Percentiles rank a stretch among this genome's conserved stretches.
Evolutionary conservation across 2,113 vertebrate genomes (phyloP).

Genomic region (Zapornia atra): DNA sequence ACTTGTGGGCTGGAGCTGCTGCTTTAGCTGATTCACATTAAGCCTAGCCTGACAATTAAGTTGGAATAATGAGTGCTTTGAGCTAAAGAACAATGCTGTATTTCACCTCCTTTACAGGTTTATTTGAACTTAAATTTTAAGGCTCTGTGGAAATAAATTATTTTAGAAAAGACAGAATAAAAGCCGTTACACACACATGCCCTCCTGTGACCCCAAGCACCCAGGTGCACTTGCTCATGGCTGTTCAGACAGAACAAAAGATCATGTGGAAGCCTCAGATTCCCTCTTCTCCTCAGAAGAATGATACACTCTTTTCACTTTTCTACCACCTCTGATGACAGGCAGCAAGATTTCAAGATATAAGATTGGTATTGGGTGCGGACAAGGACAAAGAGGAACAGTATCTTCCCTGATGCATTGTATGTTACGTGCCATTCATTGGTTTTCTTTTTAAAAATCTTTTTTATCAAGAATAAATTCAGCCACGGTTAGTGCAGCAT

Average conservation of each 20-base stretch:
- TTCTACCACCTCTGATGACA: background rate
- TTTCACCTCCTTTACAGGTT: background rate
- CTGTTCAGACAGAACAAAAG: conserved; percentile 10
- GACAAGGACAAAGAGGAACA: background rate
- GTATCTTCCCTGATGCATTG: background rate
- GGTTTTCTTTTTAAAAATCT: background rate
- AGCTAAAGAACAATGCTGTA: background rate
- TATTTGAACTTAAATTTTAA: background rate
- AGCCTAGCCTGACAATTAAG: background rate
- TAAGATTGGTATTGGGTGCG: background rate
- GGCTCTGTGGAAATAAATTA: background rate
- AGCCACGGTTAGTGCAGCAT: background rate
- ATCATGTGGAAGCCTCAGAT: background rate
- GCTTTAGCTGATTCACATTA: background rate
- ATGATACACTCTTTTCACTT: background rate
- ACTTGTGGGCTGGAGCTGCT: background rate
- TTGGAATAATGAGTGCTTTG: background rate
- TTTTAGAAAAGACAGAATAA: background rate
- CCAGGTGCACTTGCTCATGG: background rate
- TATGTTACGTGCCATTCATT: background rate
- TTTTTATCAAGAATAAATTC: conserved; percentile 45
- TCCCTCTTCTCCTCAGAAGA: background rate
- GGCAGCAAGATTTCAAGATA: conserved; percentile 16
- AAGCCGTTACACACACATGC: background rate
- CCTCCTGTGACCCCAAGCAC: background rate